Percentiles rank a stretch among this genome's conserved stretches.
These are phyloP conservation scores for Oryzias woworae DNA, from an alignment of 2,113 vertebrate species.

Conservation along the genomic window DNA sequence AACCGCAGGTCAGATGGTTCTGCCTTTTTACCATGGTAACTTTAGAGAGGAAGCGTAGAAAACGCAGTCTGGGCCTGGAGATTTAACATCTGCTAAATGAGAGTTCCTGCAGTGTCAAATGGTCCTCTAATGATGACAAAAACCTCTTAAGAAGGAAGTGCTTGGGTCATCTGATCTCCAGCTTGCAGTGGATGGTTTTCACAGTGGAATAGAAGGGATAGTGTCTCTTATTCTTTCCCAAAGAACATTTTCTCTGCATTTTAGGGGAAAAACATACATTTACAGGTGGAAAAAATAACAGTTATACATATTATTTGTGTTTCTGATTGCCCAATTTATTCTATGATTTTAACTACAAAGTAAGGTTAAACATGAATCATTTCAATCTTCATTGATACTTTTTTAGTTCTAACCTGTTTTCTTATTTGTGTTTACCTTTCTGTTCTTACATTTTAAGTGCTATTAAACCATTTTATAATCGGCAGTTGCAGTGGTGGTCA, in stretches of 20 bases:
- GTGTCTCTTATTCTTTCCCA: background rate
- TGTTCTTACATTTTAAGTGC: too few species aligned
- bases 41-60: constrained; percentile 55
- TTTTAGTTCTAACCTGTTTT: too few species aligned
- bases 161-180: background rate
- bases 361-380: background rate
- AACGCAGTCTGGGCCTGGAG: constrained; percentile 11
- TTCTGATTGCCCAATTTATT: too few species aligned
- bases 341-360: background rate
- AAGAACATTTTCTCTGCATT: too few species aligned
- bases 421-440: too few species aligned
- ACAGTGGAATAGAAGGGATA: background rate
- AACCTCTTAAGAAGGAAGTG: constrained; percentile 4
- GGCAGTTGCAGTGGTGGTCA: too few species aligned
- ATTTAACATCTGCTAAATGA: constrained; percentile 46
- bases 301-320: too few species aligned
- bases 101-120: constrained; percentile 16
- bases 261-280: too few species aligned
- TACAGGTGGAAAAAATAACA: too few species aligned
- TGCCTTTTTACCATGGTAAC: constrained; percentile 69
- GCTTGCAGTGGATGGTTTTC: background rate
- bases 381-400: too few species aligned
- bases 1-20: constrained; percentile 34
- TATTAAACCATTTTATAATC: too few species aligned
- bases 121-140: constrained; percentile 4